Percentiles rank a stretch among this genome's conserved stretches.
These are phyloP conservation scores for Adelges cooleyi DNA, from an alignment of 1,140 invertebrate genomes.

Conservation along the genomic window DNA sequence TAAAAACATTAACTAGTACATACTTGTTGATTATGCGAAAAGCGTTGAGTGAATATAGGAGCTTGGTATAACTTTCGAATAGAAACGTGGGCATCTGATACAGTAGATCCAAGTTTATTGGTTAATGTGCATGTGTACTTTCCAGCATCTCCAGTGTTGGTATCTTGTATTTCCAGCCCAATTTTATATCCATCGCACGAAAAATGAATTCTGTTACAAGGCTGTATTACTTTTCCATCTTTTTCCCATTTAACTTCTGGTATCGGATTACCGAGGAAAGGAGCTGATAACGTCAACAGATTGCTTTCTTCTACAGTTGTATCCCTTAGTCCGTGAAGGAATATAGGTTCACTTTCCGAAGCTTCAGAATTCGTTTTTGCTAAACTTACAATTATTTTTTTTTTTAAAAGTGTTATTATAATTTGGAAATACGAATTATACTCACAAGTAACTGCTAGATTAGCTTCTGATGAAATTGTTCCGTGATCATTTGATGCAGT, in stretches of 20 bases:
- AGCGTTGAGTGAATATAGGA: constrained; percentile 68
- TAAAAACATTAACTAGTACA: no score
- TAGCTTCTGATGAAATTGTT: constrained; percentile 52
- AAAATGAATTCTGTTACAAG: constrained; percentile 52
- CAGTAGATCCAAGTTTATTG: constrained; percentile 62
- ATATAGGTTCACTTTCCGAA: constrained; percentile 60
- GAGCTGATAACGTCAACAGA: constrained; percentile 49
- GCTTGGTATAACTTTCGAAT: constrained; percentile 68
- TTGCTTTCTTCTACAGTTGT: constrained; percentile 64
- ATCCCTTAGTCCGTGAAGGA: constrained; percentile 61
- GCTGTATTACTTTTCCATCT: constrained; percentile 53
- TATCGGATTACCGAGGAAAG: constrained; percentile 73
- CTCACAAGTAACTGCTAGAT: constrained; percentile 47
- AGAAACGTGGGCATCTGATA: constrained; percentile 52
- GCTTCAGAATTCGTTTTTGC: constrained; percentile 41
- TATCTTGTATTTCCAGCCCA: constrained; percentile 61
- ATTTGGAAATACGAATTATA: background rate
- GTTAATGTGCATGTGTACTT: constrained; percentile 58
- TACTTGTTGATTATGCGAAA: constrained; percentile 73
- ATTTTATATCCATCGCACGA: constrained; percentile 72
- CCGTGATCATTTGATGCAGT: constrained; percentile 64
- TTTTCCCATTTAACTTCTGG: constrained; percentile 75
- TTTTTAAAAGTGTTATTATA: background rate
- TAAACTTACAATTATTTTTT: background rate
- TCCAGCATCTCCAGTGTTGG: constrained; percentile 59